phyloP scores from a whole-genome alignment of 2,888 invertebrate species.

The Eilema caniola region DNA sequence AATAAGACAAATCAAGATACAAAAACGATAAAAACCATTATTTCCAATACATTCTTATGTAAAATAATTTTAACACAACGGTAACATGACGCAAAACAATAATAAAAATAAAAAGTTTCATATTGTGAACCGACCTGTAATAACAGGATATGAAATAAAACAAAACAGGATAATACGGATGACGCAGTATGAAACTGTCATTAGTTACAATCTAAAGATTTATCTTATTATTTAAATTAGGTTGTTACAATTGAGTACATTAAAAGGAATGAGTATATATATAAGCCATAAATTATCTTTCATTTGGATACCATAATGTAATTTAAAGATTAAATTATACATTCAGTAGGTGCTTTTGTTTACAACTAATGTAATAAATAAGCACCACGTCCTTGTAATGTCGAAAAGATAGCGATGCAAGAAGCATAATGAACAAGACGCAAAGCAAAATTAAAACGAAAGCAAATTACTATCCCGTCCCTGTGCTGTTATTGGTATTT shows the following conservation, averaged over 20 bases:
- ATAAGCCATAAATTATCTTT: conserved; percentile 19
- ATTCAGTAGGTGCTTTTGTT: too few species aligned
- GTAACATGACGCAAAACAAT: conserved; percentile 15
- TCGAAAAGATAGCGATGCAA: too few species aligned
- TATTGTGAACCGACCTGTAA: conserved; percentile 35
- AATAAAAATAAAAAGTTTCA: conserved; percentile 25
- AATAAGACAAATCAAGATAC: not conserved
- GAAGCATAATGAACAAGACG: too few species aligned
- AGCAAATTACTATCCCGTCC: too few species aligned
- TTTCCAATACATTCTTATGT: not conserved
- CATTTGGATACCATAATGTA: not conserved
- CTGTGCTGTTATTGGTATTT: too few species aligned
- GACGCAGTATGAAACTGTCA: conserved; percentile 38
- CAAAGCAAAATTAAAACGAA: too few species aligned
- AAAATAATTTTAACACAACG: conserved; percentile 2
- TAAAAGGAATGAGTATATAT: conserved; percentile 30
- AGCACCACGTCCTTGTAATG: too few species aligned
- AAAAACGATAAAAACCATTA: not conserved
- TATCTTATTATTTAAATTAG: conserved; percentile 40
- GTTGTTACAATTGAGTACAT: conserved; percentile 43
- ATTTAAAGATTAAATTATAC: too few species aligned
- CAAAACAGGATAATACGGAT: conserved; percentile 37
- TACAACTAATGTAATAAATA: too few species aligned
- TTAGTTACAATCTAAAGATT: conserved; percentile 52
- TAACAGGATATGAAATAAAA: conserved; percentile 48